These are phyloP conservation scores for Scatophagus argus DNA, from an alignment of 2,113 vertebrate species.

Conservation along the genomic window DNA sequence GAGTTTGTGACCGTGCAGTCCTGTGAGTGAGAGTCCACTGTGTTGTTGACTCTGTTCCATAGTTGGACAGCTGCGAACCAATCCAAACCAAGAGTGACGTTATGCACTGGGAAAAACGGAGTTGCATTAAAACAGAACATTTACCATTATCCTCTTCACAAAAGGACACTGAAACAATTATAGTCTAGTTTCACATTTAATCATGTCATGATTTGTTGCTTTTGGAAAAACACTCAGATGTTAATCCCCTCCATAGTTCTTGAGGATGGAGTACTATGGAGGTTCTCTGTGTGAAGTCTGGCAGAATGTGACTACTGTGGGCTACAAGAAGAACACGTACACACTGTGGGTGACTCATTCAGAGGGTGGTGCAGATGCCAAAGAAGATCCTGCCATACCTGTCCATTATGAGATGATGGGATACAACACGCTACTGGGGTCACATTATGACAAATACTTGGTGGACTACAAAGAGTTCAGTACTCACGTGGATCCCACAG, in stretches of 20 bases:
- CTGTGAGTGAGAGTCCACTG: neutral
- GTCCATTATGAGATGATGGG: constrained; percentile 87
- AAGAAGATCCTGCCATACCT: constrained; percentile 56
- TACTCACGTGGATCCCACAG: constrained; percentile 68
- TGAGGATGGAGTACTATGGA: constrained; percentile 83
- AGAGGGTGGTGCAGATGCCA: constrained; percentile 57
- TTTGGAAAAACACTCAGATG: neutral
- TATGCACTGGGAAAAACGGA: neutral
- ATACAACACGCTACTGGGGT: constrained; percentile 87
- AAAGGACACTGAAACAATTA: too few relatives aligned
- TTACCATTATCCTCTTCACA: too few relatives aligned
- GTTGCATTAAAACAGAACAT: neutral
- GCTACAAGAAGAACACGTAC: constrained; percentile 86
- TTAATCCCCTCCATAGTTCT: constrained; percentile 71
- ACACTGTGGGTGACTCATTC: constrained; percentile 84
- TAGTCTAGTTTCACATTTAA: too few relatives aligned
- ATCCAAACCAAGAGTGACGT: neutral
- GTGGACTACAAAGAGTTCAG: constrained; percentile 84
- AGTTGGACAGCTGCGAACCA: neutral
- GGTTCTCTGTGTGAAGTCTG: constrained; percentile 84
- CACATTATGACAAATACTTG: constrained; percentile 89
- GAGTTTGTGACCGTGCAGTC: neutral
- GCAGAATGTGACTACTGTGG: constrained; percentile 83
- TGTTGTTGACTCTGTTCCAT: neutral
- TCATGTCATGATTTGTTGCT: neutral